Evolutionary conservation across 2,888 invertebrate genomes (phyloP).

Genomic region (Ceraclea dissimilis): DNA sequence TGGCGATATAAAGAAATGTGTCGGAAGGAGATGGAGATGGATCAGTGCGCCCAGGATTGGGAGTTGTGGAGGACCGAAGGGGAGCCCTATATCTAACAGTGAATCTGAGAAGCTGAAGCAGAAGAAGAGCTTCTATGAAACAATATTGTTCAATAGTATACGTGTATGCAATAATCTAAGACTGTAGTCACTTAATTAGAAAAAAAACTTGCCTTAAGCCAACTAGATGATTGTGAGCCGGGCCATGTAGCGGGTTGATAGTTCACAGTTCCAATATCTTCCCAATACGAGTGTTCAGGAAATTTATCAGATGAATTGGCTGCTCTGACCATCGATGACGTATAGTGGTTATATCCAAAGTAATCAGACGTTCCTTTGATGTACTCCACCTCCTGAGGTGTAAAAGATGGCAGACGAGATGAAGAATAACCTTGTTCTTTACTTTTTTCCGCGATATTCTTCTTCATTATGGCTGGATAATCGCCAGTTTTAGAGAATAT

Average conservation of each 20-base stretch:
- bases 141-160: no score
- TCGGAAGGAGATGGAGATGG: no score
- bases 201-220: constrained; percentile 26
- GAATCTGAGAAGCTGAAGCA: no score
- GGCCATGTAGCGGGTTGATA: constrained; percentile 13
- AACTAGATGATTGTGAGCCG: constrained; percentile 17
- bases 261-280: constrained; percentile 9
- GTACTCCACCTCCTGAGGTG: constrained; percentile 49
- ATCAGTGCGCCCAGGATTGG: no score
- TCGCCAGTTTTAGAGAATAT: constrained; percentile 53
- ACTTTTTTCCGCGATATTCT: constrained; percentile 48
- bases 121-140: no score
- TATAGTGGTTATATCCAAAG: constrained; percentile 64
- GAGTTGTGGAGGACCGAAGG: no score
- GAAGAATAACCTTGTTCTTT: constrained; percentile 45
- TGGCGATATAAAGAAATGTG: no score
- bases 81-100: no score
- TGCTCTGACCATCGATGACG: constrained; percentile 34
- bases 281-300: constrained; percentile 1
- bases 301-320: background rate
- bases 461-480: constrained; percentile 53
- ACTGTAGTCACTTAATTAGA: no score
- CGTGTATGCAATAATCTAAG: no score
- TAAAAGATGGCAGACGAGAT: constrained; percentile 53
- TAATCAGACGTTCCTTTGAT: constrained; percentile 56